phyloP scores from a whole-genome alignment of 2,113 vertebrate species.

The Cyprinus carpio region DNA sequence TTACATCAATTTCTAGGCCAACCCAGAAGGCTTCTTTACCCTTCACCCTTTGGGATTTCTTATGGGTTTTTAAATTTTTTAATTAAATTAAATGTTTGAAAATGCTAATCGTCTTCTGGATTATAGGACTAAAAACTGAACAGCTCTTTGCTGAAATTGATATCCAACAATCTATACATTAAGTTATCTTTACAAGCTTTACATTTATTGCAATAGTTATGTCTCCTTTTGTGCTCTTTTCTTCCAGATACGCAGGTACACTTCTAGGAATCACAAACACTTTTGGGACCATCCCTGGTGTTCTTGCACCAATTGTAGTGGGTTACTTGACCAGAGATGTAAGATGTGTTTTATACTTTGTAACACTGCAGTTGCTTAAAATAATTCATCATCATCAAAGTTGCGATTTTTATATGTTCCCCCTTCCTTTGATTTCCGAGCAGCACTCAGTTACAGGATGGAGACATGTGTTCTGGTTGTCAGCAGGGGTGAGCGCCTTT shows the following conservation, averaged over 20 bases:
- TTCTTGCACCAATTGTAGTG: conserved; percentile 69
- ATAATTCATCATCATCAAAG: not conserved
- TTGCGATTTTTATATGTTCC: not conserved
- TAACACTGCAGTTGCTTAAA: conserved; percentile 13
- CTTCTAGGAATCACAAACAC: conserved; percentile 81
- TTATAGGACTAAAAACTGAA: not conserved
- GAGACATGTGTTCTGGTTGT: conserved; percentile 74
- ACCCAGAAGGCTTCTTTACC: too few species aligned
- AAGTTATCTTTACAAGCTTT: not conserved
- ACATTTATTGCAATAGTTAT: conserved; percentile 34
- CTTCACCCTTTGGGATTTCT: too few species aligned
- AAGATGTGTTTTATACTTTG: conserved; percentile 37
- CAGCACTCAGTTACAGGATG: conserved; percentile 74
- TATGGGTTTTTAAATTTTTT: too few species aligned
- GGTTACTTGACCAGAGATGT: conserved; percentile 77
- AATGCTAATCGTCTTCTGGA: not conserved
- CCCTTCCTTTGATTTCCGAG: not conserved
- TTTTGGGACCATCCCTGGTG: conserved; percentile 73
- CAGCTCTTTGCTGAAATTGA: not conserved
- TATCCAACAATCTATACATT: not conserved
- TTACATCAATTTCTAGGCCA: not conserved
- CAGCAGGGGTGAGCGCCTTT: conserved; percentile 65
- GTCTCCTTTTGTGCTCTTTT: not conserved
- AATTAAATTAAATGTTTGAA: too few species aligned
- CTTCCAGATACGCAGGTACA: conserved; percentile 68